Evolutionary conservation across 1,140 invertebrate genomes (phyloP), one percentile per base, ranked within the genome.

Genomic region (Belonocnema kinseyi): DNA sequence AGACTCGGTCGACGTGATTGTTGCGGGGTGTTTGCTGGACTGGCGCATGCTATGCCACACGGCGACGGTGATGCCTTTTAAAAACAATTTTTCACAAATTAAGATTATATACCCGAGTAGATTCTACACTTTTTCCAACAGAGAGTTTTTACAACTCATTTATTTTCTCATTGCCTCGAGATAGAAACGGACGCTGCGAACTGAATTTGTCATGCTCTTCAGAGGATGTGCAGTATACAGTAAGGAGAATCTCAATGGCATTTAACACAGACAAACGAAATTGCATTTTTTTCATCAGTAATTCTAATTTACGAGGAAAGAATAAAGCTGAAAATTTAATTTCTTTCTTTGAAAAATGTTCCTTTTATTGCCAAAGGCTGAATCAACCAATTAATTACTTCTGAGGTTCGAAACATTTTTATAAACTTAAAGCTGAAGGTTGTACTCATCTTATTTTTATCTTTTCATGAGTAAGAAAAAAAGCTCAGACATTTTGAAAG

Each of bases 11-110:
- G 90, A 21, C 93, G 89, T 7, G 90, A 92, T 84, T 88, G 73
- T 86, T 86, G 93, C 50, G 84, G 92, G 82, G 87, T 91, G 80
- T 80, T 88, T 76, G 79, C 85, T 74, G 85, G 88, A 82, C 89
- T 89, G 72, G 76, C 85, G 83, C 82, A 86, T 16, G 76, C 78
- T 50, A 72, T 81, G 58, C 87, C 88, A 80, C 92, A 92, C n/a
- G 93, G 93, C 75, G 93, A 94, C 14, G 94, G 94, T 50, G 94
- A 94, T 53, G 94, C 93, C 93, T 95, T 79, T 51, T 3, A 74
- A 17, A 75, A 76, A 66, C 50, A 73, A 46, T 40, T 46, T 66
- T 66, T 7, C 58, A 66, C 6, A 66, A 58, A 72, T 66, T 76
- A 72, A 58, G 33, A 58, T 12, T 8, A 58, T 58, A 5, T 21